Conservation (phyloP, 2,888 invertebrate species). For the Melanotus villosus region DNA sequence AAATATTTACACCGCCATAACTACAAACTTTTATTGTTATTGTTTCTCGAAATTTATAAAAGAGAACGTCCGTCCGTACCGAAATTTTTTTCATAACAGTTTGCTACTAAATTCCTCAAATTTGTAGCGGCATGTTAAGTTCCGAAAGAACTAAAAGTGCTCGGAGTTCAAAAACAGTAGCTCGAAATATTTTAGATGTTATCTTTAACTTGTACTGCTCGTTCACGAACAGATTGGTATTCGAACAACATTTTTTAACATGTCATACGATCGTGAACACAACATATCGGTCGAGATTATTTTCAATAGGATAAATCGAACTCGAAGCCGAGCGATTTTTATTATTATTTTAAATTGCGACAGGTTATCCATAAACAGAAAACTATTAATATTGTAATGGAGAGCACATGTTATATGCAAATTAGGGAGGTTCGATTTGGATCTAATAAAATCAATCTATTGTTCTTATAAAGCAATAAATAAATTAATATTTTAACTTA, state of each 20-base stretch:
- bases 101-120: slow-evolving; percentile 35
- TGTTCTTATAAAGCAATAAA: slow-evolving; percentile 67
- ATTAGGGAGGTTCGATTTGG: slow-evolving; percentile 63
- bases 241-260: slow-evolving; percentile 34
- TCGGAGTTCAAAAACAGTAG: slow-evolving; percentile 26
- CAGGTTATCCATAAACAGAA: slow-evolving; percentile 51
- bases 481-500: slow-evolving; percentile 65
- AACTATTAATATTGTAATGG: slow-evolving; percentile 61
- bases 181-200: slow-evolving; percentile 34
- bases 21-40: slow-evolving; percentile 44
- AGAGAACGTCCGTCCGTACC: background rate
- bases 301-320: slow-evolving; percentile 5
- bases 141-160: slow-evolving; percentile 15
- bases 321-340: background rate
- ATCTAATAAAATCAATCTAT: slow-evolving; percentile 69
- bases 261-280: slow-evolving; percentile 3
- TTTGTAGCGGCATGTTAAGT: slow-evolving; percentile 36
- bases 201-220: slow-evolving; percentile 34
- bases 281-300: background rate
- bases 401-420: slow-evolving; percentile 64
- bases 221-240: slow-evolving; percentile 35
- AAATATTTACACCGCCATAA: slow-evolving; percentile 40
- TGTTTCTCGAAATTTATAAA: slow-evolving; percentile 41
- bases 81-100: slow-evolving; percentile 25
- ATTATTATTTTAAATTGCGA: slow-evolving; percentile 20